Evolutionary conservation across 2,113 vertebrate species (phyloP).

Genomic region (Melozone crissalis): DNA sequence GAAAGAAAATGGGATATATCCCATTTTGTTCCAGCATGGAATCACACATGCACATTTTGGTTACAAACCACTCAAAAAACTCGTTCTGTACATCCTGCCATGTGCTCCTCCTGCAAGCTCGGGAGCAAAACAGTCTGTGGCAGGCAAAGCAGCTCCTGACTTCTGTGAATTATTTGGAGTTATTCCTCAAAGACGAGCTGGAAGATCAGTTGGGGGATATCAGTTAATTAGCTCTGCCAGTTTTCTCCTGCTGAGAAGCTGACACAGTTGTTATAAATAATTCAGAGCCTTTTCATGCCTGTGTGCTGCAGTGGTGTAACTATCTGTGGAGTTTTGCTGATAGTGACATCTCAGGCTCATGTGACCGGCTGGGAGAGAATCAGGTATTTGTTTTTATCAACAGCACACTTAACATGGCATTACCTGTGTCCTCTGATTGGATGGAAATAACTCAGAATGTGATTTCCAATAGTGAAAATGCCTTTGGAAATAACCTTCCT

Average conservation of each 20-base stretch:
- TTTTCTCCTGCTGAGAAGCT: not conserved
- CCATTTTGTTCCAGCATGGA: not conserved
- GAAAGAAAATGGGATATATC: not conserved
- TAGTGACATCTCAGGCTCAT: not conserved
- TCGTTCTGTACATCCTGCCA: not conserved
- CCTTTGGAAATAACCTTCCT: not conserved
- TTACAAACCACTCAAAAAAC: not conserved
- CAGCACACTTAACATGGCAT: not conserved
- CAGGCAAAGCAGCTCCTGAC: not conserved
- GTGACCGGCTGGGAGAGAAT: not conserved
- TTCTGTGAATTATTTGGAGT: not conserved
- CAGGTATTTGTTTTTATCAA: constrained; percentile 31
- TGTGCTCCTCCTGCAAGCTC: not conserved
- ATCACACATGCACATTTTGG: not conserved
- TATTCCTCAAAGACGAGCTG: not conserved
- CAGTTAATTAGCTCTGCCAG: constrained; percentile 35
- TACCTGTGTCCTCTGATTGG: not conserved
- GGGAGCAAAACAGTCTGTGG: not conserved
- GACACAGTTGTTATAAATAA: constrained; percentile 46
- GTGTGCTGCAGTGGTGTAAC: not conserved
- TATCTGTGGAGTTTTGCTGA: constrained; percentile 9
- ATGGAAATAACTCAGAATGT: not conserved
- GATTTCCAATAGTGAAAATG: not conserved
- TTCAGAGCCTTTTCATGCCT: not conserved
- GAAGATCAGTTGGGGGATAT: not conserved